Evolutionary conservation across 1,140 invertebrate species (phyloP), one percentile per base, ranked within the genome.

Genomic region (Bactericera cockerelli): DNA sequence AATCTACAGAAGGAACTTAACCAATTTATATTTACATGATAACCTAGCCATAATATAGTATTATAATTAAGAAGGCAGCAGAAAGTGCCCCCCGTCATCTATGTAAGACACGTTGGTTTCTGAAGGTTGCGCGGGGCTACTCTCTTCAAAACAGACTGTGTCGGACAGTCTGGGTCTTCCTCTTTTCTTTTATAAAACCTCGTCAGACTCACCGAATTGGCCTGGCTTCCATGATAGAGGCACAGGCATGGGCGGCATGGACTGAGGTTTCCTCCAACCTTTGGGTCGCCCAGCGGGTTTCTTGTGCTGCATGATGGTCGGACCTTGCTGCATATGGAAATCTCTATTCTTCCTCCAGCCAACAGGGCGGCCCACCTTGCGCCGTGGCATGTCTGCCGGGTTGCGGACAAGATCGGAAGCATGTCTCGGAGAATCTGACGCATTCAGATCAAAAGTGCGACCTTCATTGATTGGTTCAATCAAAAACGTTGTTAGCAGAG

Each of bases 321-420:
- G 42, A 19, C n/a, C n/a, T n/a, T 16, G 22, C 19, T 49, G 42
- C 6, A 19, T 16, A 4, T 49, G 42, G 22, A 22, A 49, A 22
- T 49, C 42, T 49, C 42, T 49, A 49, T 49, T 49, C 22, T 49
- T 49, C 19, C 42, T 49, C 42, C 42, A 49, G n/a, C 42, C 42
- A 4, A 49, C 42, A 49, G 42, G 42, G 8, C 42, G 42, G 19
- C 42, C 42, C 3, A 49, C 42, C 19, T 49, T 49, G 19, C 42
- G 42, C 19, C 42, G n/a, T n/a, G n/a, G 42, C 3, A 49, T 8
- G 19, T 49, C 42, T 49, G n/a, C 4, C 4, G 28, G 4, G n/a
- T 49, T 49, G 33, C 16, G 10, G 33, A 36, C 16, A 16, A 11
- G 16, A 16, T 36, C 16, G 33, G 10, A 36, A 36, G 16, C 10